These are phyloP conservation scores for Anastrepha ludens DNA, from an alignment of 1,140 invertebrate genomes.

Conservation along the genomic window DNA sequence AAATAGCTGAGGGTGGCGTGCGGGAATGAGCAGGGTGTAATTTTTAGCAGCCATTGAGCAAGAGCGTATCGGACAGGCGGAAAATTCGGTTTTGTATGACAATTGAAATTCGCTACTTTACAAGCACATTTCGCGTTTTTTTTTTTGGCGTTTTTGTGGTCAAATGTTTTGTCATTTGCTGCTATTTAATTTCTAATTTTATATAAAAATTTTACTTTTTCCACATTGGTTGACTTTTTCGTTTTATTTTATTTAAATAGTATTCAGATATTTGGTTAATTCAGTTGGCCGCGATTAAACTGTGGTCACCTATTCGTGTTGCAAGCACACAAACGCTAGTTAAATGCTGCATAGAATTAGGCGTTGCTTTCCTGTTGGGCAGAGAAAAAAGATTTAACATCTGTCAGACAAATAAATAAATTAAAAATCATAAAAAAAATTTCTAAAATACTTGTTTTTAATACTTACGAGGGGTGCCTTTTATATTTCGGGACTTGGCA, in stretches of 20 bases:
- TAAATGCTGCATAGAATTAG: slow-evolving; percentile 38
- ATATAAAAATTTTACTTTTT: not conserved
- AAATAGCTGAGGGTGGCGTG: not conserved
- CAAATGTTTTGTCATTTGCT: not conserved
- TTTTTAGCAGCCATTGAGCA: not conserved
- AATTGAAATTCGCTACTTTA: slow-evolving; percentile 18
- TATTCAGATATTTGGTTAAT: not conserved
- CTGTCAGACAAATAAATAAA: not conserved
- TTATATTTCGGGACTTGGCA: too few relatives aligned
- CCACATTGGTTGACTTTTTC: not conserved
- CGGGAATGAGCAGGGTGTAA: not conserved
- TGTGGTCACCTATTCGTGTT: not conserved
- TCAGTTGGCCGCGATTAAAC: not conserved
- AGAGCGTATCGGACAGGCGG: not conserved
- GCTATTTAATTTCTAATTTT: not conserved
- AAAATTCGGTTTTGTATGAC: slow-evolving; percentile 12
- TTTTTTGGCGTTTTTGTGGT: too few relatives aligned
- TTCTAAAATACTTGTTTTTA: too few relatives aligned
- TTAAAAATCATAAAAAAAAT: not conserved
- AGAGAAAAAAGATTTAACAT: not conserved
- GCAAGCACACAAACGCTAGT: not conserved
- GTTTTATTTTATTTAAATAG: not conserved
- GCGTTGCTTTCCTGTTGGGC: not conserved
- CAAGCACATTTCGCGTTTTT: not conserved
- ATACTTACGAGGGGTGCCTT: too few relatives aligned